Evolutionary conservation across 2,797 vertebrate genomes (phyloP), one percentile per base, ranked within the genome.

Genomic region (Allobates femoralis): DNA sequence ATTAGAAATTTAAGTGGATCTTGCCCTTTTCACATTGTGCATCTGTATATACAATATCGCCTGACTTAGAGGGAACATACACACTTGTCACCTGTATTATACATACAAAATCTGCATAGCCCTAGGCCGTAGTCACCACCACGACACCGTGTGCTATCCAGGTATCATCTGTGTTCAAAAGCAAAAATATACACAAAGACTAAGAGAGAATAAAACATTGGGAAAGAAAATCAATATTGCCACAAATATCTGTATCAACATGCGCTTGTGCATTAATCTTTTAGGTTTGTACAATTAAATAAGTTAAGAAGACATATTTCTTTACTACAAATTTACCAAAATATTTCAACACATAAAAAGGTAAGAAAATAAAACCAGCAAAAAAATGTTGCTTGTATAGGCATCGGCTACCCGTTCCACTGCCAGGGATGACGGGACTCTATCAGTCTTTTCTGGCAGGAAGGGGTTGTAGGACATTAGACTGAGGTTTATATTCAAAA

Each of bases 251-350:
- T 56, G 69, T 71, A 87, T 89, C 91, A 78, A 90, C 90, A 92
- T 94, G 93, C 92, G 92, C 85, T 92, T 93, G 91, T 94, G 91
- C 91, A 93, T 93, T 95, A 92, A 89, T 90, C 92, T 92, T 93
- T 79, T 88, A 92, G 92, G 93, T 91, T 76, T 91, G 87, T 95
- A 95, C 94, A 94, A 91, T 92, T 96, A 96, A 96, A 96, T 95
- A 95, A 96, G 91, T 96, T 94, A 93, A 91, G 92, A 94, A 95
- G 92, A 94, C 94, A 91, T 92, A 93, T 92, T 94, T 95, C 94
- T 94, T 95, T 95, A 93, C 95, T 97, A 96, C 97, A 99, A 98
- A 94, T 90, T 93, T 98, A 97, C 95, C 96, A 96, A 97, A 98
- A 96, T 96, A 94, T 93, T 95, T 95, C 90, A 95, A 96, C 94